Percentiles rank a stretch among this genome's conserved stretches.
These are phyloP conservation scores for Ctenopoma kingsleyae DNA, from an alignment of 2,797 vertebrate species.

Conservation along the genomic window DNA sequence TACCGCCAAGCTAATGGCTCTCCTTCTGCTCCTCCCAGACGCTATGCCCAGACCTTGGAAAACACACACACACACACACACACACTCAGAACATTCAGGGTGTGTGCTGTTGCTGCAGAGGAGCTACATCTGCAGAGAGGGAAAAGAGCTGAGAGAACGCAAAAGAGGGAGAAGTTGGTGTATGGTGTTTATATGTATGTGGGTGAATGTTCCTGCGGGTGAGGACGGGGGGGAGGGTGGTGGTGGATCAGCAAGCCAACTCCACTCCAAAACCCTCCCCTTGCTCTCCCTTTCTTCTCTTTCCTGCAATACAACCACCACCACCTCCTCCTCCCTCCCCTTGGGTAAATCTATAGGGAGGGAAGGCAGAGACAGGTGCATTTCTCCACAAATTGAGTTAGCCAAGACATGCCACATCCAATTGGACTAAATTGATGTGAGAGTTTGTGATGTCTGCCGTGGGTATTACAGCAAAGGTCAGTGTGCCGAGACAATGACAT, in stretches of 20 bases:
- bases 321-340: constrained; percentile 81
- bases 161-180: constrained; percentile 64
- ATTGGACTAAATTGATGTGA: constrained; percentile 99
- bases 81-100: constrained; percentile 21
- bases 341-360: constrained; percentile 95
- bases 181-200: constrained; percentile 72
- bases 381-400: constrained; percentile 99
- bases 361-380: constrained; percentile 99
- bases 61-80: constrained; percentile 78
- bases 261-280: constrained; percentile 58
- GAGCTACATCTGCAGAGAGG: constrained; percentile 79
- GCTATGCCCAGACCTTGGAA: constrained; percentile 95
- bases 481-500: constrained; percentile 93
- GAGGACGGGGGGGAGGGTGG: not conserved
- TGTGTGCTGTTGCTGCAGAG: constrained; percentile 77
- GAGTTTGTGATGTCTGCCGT: constrained; percentile 99
- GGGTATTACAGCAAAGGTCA: constrained; percentile 99
- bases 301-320: constrained; percentile 49
- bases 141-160: constrained; percentile 70
- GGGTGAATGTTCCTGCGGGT: constrained; percentile 65
- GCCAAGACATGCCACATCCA: constrained; percentile 99
- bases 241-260: constrained; percentile 47
- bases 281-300: constrained; percentile 52
- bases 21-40: constrained; percentile 95
- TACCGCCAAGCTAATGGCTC: constrained; percentile 87